These are phyloP conservation scores for Cyanocitta stelleri DNA, from an alignment of 2,113 vertebrate species.

Conservation along the genomic window DNA sequence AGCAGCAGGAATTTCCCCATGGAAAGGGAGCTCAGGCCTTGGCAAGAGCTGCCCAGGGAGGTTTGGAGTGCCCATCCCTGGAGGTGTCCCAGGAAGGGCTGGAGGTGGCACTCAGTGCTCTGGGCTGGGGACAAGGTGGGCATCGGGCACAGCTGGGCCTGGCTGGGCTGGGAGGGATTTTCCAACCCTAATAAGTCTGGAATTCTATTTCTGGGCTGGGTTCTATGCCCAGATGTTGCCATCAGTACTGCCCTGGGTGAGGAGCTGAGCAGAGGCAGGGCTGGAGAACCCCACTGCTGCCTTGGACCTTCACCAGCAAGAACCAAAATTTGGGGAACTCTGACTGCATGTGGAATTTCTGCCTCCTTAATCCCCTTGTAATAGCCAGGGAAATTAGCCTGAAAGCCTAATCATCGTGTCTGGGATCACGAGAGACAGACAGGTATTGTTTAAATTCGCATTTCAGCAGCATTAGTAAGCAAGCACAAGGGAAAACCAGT, in stretches of 20 bases:
- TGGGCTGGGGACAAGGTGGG: not conserved
- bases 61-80: not conserved
- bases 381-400: conserved; percentile 10
- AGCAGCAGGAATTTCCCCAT: not conserved
- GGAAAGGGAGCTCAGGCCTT: not conserved
- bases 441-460: conserved; percentile 39
- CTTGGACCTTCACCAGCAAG: not conserved
- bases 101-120: not conserved
- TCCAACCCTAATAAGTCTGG: accelerated
- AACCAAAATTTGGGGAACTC: not conserved
- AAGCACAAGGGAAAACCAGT: conserved; percentile 42
- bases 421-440: conserved; percentile 25
- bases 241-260: not conserved
- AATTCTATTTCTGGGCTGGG: not conserved
- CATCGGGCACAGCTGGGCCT: not conserved
- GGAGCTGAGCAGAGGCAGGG: not conserved
- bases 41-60: not conserved
- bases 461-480: conserved; percentile 42
- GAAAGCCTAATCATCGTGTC: not conserved
- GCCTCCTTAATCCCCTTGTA: not conserved
- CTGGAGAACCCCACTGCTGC: not conserved
- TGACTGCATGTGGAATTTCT: not conserved
- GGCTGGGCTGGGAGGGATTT: accelerated
- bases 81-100: not conserved
- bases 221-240: not conserved